Evolutionary conservation across 2,888 invertebrate genomes (phyloP), one percentile per base, ranked within the genome.

Genomic region (Spodoptera littoralis): DNA sequence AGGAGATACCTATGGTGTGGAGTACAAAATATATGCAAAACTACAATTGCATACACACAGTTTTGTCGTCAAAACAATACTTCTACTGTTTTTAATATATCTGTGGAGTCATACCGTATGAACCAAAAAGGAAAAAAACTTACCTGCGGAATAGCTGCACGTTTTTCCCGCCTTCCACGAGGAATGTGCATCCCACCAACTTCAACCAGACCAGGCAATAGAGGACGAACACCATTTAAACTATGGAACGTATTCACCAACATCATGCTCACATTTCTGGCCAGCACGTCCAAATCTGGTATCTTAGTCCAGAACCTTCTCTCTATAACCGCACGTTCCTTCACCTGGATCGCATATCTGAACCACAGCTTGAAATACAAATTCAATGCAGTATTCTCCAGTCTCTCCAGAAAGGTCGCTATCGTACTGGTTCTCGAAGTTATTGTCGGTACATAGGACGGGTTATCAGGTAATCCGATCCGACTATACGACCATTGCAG

Each of bases 241-340:
- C 95, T 93, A 68, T 95, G 95, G 79, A 96, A 96, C n/a, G 95
- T 95, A 77, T 97, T 97, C 4, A 95, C 87, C 45, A 97, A 77
- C 64, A 96, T 79, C 58, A 96, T 78, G 0, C 95, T 94, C 0
- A 94, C 90, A 54, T 96, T 95, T 46, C 86, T 92, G 0, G 91
- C 94, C 18, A 96, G 86, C 0, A 95, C 93, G 3, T 84, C 77
- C 1, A 96, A 85, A 53, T 95, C 91, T 0, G 95, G 92, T 1
- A 96, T 86, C 22, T 88, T 90, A 1, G 89, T 82, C 0, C 95
- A 93, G 44, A 95, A 94, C 59, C 87, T 86, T 59, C 89, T 84
- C 64, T 95, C 91, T 5, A 92, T 89, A 0, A 95, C 67, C 3
- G 73, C 80, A 45, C 90, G 89, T 55, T 91, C 93, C 11, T 87